A percentile compares a stretch with the other conserved stretches of the same genome.
Conservation (phyloP, 2,888 invertebrate species). For the Drosophila flavopinicola region DNA sequence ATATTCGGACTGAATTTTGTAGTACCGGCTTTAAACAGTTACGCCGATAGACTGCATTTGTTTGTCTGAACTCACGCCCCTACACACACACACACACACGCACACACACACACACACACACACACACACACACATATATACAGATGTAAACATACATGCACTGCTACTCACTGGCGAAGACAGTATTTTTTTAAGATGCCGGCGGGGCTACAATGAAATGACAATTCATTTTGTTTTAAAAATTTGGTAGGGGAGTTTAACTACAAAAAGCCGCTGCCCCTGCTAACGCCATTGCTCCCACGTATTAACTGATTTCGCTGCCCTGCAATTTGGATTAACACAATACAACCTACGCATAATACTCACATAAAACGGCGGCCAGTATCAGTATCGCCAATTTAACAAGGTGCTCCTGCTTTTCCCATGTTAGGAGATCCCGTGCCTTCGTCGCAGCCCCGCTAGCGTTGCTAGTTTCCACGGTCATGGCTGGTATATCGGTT, state of each 20-base stretch:
- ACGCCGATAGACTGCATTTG: not conserved
- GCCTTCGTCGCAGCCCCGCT: conserved; percentile 54
- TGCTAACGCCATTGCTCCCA: conserved; percentile 13
- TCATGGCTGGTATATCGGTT: conserved; percentile 49
- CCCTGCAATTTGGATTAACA: too few relatives aligned
- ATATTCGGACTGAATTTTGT: too few relatives aligned
- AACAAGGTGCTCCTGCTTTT: conserved; percentile 93
- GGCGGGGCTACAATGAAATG: too few relatives aligned
- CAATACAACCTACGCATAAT: not conserved
- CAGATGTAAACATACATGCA: conserved; percentile 3
- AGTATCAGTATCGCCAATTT: conserved; percentile 93
- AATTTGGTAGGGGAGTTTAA: too few relatives aligned
- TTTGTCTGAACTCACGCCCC: conserved; percentile 16
- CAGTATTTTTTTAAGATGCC: too few relatives aligned
- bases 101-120: not conserved
- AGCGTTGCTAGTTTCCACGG: conserved; percentile 51
- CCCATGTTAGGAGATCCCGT: conserved; percentile 85
- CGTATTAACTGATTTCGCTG: too few relatives aligned
- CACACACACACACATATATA: too few relatives aligned
- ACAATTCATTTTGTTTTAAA: too few relatives aligned
- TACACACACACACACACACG: conserved; percentile 3
- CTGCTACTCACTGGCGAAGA: not conserved
- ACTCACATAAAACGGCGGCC: conserved; percentile 96
- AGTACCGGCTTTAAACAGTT: too few relatives aligned
- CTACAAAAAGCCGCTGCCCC: too few relatives aligned